Percentiles rank a stretch among this genome's conserved stretches.
These are phyloP conservation scores for Epizoanthus scotinus DNA, from an alignment of 92 coral and sea anemone species.

Conservation along the genomic window DNA sequence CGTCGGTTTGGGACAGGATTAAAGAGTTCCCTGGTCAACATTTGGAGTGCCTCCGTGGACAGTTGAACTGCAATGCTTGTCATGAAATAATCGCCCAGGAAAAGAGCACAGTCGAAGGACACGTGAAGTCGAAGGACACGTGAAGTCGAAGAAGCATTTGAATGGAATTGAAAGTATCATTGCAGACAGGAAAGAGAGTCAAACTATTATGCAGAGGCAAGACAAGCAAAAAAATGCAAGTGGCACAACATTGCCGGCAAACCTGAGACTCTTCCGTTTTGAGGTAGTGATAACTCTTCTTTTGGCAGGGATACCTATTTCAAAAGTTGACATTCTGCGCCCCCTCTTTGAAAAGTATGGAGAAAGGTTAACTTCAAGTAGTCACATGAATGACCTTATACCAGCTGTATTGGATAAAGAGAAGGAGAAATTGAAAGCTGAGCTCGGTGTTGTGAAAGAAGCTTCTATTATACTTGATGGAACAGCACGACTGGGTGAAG, in stretches of 20 bases:
- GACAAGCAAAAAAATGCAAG: slow-evolving; percentile 50
- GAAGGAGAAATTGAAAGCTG: slow-evolving; percentile 51
- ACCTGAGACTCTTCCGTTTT: slow-evolving; percentile 45
- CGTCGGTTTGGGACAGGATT: slow-evolving; percentile 54
- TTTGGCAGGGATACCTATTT: slow-evolving; percentile 44
- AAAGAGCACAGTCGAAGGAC: slow-evolving; percentile 42
- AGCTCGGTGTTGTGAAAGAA: slow-evolving; percentile 45
- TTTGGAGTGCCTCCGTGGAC: slow-evolving; percentile 49
- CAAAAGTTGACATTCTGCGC: slow-evolving; percentile 44
- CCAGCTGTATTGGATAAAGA: slow-evolving; percentile 48
- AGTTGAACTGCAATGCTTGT: slow-evolving; percentile 54
- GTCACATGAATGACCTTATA: slow-evolving; percentile 59
- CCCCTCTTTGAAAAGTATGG: slow-evolving; percentile 55
- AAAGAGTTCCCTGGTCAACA: slow-evolving; percentile 53
- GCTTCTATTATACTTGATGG: slow-evolving; percentile 50
- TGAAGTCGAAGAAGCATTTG: slow-evolving; percentile 59
- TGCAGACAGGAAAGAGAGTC: slow-evolving; percentile 53
- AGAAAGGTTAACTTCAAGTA: slow-evolving; percentile 50
- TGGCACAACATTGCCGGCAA: slow-evolving; percentile 41
- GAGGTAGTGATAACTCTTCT: slow-evolving; percentile 46
- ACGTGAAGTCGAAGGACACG: slow-evolving; percentile 43
- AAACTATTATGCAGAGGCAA: slow-evolving; percentile 58
- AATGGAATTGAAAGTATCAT: slow-evolving; percentile 50
- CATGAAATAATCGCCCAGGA: slow-evolving; percentile 47
- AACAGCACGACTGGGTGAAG: slow-evolving; percentile 58